A percentile compares a stretch with the other conserved stretches of the same genome.
Conservation (phyloP, 2,113 vertebrate species). For the Chaetorhynchus papuensis region DNA sequence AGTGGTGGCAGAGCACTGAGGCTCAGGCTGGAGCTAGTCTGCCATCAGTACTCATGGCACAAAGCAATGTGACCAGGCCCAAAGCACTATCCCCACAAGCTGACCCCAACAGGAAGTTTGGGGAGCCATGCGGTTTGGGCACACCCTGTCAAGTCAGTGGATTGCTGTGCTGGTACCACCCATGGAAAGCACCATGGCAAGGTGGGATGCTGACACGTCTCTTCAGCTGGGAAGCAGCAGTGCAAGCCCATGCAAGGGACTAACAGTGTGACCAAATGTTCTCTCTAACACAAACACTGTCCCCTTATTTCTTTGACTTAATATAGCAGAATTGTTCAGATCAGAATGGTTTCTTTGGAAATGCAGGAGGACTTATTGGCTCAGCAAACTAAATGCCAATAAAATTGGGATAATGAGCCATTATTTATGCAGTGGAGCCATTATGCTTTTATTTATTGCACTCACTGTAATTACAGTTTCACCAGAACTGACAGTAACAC, state of each 20-base stretch:
- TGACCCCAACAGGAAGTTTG: background rate
- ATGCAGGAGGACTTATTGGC: background rate
- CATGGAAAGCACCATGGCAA: background rate
- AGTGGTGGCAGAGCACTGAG: background rate
- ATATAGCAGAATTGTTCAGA: background rate
- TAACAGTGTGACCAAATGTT: background rate
- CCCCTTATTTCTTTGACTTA: background rate
- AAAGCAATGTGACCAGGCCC: background rate
- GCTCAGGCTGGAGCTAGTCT: background rate
- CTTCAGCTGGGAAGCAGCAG: background rate
- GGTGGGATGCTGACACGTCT: background rate
- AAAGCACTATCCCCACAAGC: background rate
- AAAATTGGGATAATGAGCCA: constrained; percentile 43
- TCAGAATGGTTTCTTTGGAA: background rate
- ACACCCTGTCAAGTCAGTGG: background rate
- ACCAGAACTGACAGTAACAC: constrained; percentile 19
- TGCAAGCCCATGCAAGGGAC: background rate
- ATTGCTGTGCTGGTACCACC: background rate
- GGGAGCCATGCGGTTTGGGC: background rate
- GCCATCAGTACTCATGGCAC: background rate
- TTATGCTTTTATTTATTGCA: constrained; percentile 55
- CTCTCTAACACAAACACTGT: background rate
- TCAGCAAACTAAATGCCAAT: constrained; percentile 27
- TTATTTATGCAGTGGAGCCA: constrained; percentile 45
- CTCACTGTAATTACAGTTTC: constrained; percentile 54